These are phyloP conservation scores for Leptoclinus maculatus DNA, from an alignment of 2,797 vertebrate species.

Conservation along the genomic window DNA sequence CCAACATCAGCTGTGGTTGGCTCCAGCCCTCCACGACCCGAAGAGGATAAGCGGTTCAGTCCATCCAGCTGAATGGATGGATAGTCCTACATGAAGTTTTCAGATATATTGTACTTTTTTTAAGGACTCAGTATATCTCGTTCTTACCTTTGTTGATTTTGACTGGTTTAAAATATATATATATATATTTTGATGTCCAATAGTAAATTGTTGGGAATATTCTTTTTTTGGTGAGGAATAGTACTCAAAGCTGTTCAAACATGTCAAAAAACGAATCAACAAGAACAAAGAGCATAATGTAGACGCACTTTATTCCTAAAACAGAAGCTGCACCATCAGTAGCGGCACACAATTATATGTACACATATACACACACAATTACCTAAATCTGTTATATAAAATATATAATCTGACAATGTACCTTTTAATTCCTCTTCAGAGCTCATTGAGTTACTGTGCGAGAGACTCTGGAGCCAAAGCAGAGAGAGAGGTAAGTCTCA, in stretches of 20 bases:
- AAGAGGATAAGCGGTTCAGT: no score
- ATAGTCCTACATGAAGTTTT: not conserved
- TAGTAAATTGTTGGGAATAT: not conserved
- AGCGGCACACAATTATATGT: conserved; percentile 89
- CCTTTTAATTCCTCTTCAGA: conserved; percentile 94
- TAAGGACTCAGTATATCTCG: not conserved
- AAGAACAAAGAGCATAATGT: conserved; percentile 67
- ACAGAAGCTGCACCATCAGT: conserved; percentile 89
- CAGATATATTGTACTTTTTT: not conserved
- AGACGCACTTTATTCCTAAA: conserved; percentile 91
- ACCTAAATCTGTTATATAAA: conserved; percentile 99
- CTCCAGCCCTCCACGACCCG: no score
- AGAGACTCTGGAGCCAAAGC: conserved; percentile 97
- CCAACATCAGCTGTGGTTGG: no score
- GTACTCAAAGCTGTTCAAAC: not conserved
- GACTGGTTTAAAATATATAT: not conserved
- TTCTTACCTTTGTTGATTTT: not conserved
- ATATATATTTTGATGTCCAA: not conserved
- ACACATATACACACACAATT: conserved; percentile 86
- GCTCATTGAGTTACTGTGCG: conserved; percentile 99
- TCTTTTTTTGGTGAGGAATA: no score
- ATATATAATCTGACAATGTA: conserved; percentile 99
- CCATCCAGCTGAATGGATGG: no score
- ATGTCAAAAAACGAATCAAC: conserved; percentile 30
- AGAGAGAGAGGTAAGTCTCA: conserved; percentile 97